Base-by-base conservation (phyloP, 2,888 invertebrate genomes). In the Hermaeophaga mercurialis region DNA sequence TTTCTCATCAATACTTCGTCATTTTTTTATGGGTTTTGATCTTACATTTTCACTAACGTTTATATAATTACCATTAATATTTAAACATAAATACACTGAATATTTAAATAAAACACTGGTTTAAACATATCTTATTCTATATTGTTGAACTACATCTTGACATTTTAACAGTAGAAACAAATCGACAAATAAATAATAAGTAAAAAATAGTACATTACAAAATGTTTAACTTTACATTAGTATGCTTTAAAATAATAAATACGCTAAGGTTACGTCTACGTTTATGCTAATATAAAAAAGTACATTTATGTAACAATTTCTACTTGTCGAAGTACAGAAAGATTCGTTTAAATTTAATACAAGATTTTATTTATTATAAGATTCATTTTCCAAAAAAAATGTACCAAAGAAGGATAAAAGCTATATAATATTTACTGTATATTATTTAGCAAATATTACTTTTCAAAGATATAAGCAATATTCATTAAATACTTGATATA, bases 221-320 rank as follows among this genome's bases (percentile, higher is more conserved):
- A 39, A 39, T 19, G 12, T 39, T 39, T n/a, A n/a, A n/a, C n/a
- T 39, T 39, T 39, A 39, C 39, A 39, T 39, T 39, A 39, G 39
- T 39, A 39, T 39, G 18, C n/a, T 19, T 39, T 39, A 19, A 39
- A 43, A 24, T 43, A 43, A 43, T 43, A 43, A 43, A 43, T 43
- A 43, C 11, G 24, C 24, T 43, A 24, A 43, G 8, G 11, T 31
- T 31, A 31, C 12, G 12, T 11, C 31, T 31, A 31, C 4, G 22
- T 12, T 24, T 43, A 26, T 12, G 3, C 11, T 31, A 31, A 12
- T 12, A 31, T 31, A 31, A 31, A 31, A 28, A 31, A 3, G 31
- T 31, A 31, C 24, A 43, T n/a, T n/a, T n/a, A n/a, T n/a, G n/a
- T n/a, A n/a, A 22, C 18, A 41, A 18, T n/a, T 41, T 41, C 15